phyloP scores from a whole-genome alignment of 1,140 invertebrate genomes.

The Notospermus geniculatus region DNA sequence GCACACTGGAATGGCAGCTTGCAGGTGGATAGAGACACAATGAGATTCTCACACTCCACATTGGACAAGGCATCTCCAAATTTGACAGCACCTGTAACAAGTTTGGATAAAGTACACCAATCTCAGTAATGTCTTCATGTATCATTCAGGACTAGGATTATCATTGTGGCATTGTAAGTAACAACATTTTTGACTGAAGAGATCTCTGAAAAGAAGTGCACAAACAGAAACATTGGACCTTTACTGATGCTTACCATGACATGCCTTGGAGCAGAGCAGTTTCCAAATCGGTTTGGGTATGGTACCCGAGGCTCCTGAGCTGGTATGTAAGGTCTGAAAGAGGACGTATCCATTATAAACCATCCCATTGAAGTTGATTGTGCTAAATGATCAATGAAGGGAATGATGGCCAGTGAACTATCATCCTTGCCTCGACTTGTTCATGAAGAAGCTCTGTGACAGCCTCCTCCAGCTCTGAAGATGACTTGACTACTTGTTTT shows the following conservation, averaged over 20 bases:
- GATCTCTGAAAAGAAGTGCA: background rate
- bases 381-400: no score
- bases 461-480: no score
- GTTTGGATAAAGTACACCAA: slow-evolving; percentile 9
- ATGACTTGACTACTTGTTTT: no score
- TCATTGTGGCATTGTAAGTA: no score
- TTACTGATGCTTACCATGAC: slow-evolving; percentile 35
- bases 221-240: background rate
- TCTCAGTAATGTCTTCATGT: no score
- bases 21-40: slow-evolving; percentile 62
- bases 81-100: slow-evolving; percentile 67
- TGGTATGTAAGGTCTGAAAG: slow-evolving; percentile 30
- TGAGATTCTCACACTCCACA: slow-evolving; percentile 60
- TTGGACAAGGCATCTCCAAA: slow-evolving; percentile 67
- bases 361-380: no score
- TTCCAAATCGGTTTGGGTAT: slow-evolving; percentile 50
- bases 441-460: slow-evolving; percentile 19
- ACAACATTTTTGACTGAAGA: background rate
- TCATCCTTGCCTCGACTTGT: slow-evolving; percentile 24
- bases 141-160: no score
- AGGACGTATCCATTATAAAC: background rate
- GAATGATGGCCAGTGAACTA: no score
- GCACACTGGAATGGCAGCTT: slow-evolving; percentile 74
- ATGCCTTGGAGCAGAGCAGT: slow-evolving; percentile 48
- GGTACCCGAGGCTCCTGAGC: slow-evolving; percentile 27